Percentiles rank a stretch among this genome's conserved stretches.
These are phyloP conservation scores for Hystrix brachyura DNA, from an alignment of 2,113 vertebrate species.

Conservation along the genomic window DNA sequence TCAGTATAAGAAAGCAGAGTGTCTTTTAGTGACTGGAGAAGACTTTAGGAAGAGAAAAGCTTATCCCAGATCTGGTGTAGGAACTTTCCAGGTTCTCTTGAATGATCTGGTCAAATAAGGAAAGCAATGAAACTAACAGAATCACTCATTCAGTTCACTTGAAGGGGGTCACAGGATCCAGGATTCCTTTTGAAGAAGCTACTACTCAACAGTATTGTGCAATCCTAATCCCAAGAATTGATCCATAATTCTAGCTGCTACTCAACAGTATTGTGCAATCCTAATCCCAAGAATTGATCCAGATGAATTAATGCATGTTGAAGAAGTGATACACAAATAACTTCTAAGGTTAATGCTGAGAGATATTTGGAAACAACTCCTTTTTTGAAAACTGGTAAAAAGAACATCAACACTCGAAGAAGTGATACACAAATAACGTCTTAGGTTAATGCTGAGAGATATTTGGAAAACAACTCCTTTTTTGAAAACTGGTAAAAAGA, in stretches of 20 bases:
- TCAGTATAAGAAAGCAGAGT: background rate
- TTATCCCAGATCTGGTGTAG: background rate
- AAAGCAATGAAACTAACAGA: background rate
- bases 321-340: background rate
- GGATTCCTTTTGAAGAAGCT: background rate
- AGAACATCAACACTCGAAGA: too few species aligned
- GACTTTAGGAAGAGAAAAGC: background rate
- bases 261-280: too few species aligned
- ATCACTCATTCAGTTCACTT: background rate
- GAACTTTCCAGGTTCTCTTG: background rate
- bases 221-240: background rate
- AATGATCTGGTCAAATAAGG: background rate
- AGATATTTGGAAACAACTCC: background rate
- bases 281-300: background rate
- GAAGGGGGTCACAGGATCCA: too few species aligned
- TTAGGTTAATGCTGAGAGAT: background rate
- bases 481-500: background rate
- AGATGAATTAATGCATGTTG: background rate
- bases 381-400: background rate
- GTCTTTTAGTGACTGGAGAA: too few species aligned
- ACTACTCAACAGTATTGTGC: background rate
- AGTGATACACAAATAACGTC: background rate
- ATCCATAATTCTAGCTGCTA: background rate
- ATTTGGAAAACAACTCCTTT: background rate
- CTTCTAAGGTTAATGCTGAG: background rate